Percentiles rank a stretch among this genome's conserved stretches.
Conservation (phyloP, 2,797 vertebrate species). For the Momotus momota region DNA sequence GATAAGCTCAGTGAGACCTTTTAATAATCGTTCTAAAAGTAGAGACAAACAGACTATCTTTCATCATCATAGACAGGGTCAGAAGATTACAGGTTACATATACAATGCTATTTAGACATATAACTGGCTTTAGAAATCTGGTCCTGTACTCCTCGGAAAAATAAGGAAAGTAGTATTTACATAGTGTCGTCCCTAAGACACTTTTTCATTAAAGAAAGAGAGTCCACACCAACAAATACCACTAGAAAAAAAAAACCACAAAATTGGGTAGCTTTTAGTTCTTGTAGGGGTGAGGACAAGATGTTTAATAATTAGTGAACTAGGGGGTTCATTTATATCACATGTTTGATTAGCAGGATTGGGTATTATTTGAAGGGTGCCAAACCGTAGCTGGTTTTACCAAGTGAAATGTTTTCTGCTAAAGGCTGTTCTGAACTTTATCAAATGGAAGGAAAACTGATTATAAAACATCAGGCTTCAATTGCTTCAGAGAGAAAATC, state of each 20-base stretch:
- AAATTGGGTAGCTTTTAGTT: background rate
- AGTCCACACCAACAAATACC: background rate
- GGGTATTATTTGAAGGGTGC: background rate
- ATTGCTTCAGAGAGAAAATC: slow-evolving; percentile 11
- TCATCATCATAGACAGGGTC: background rate
- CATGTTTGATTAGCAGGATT: background rate
- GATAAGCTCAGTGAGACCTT: background rate
- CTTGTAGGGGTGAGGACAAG: background rate
- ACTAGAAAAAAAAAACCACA: background rate
- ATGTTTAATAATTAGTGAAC: background rate
- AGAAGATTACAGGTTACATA: background rate
- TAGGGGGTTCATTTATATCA: background rate
- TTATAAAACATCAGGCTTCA: slow-evolving; percentile 29
- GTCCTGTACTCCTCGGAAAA: background rate
- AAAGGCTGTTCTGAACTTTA: background rate
- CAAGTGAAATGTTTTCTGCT: background rate
- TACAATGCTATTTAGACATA: background rate
- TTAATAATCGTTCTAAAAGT: background rate
- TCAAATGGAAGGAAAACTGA: background rate
- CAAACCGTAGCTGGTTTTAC: background rate
- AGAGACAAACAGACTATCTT: background rate
- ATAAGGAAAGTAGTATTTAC: background rate
- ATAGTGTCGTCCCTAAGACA: background rate
- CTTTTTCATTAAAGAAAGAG: background rate
- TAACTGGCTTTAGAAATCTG: background rate